phyloP scores from a whole-genome alignment of 2,113 vertebrate species.

The Pristiophorus japonicus region DNA sequence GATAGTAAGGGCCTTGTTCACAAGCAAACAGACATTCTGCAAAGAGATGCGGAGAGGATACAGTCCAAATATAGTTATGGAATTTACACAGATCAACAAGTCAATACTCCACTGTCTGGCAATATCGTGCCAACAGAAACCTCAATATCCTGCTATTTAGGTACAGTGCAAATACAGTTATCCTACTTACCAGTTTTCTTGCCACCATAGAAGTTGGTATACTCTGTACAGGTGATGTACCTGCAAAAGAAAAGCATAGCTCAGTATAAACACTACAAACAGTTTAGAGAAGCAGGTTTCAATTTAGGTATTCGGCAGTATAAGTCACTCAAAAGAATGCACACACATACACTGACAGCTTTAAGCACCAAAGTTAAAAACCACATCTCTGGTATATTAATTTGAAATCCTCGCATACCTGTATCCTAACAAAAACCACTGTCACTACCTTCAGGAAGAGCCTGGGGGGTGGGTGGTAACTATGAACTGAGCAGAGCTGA shows the following conservation, averaged over 20 bases:
- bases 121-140: neutral
- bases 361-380: neutral
- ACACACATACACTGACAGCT: neutral
- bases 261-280: neutral
- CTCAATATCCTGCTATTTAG: neutral
- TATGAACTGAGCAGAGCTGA: neutral
- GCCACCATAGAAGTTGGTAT: constrained; percentile 89
- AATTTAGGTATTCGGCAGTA: neutral
- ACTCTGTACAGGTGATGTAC: constrained; percentile 95
- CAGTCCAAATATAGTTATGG: neutral
- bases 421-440: neutral
- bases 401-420: neutral
- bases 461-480: too few species aligned
- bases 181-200: constrained; percentile 71
- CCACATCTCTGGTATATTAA: neutral
- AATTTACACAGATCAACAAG: neutral
- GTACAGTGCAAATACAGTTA: neutral
- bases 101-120: neutral
- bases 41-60: too few species aligned
- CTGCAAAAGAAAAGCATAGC: constrained; percentile 50
- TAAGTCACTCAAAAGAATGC: neutral
- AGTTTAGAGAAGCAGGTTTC: neutral
- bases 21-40: too few species aligned
- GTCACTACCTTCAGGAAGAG: neutral
- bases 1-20: too few species aligned